Evolutionary conservation across 2,797 vertebrate genomes (phyloP), one percentile per base, ranked within the genome.

Genomic region (Propithecus deckenii): DNA sequence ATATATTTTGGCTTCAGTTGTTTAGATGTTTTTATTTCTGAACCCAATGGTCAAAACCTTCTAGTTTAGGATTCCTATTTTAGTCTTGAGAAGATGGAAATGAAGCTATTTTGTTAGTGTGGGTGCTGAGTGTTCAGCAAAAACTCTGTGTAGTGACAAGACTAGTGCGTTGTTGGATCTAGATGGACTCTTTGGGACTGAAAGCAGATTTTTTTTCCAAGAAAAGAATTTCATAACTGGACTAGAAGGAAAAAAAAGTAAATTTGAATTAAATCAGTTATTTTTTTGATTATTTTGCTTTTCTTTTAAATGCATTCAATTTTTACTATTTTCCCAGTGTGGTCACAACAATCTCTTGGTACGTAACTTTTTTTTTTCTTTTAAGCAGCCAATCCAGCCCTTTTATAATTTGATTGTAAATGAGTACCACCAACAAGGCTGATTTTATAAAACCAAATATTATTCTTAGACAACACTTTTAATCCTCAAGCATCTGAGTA

Each of bases 251-350:
- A 41, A 69, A 32, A 17, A 48, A 38, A 75, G 11, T 59, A 74
- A 65, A 65, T 38, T 84, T 74, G 38, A 94, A 84, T 89, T 96
- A 79, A 79, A 52, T 94, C 2, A 87, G 32, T 65, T 95, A 30
- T 48, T 96, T 96, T 95, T 95, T 80, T 71, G 22, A 43, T 79
- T 94, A 74, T 75, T 95, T 93, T 90, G 46, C 13, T 94, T 96
- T 97, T 83, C 32, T 96, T 91, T 92, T 81, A 75, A 85, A 52
- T 63, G 41, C 41, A 20, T 65, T 93, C 23, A 50, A 1, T 25
- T 92, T 90, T 85, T 83, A 63, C 22, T 28, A 0, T 67, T 93
- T 95, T 79, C 5, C 35, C 23, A 69, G 0, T 74, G n/a, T 92
- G 83, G 5, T 61, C 65, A 81, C 20, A 65, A 20, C 80, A 89